phyloP scores from a whole-genome alignment of 2,797 vertebrate species.

The Scleropages formosus region DNA sequence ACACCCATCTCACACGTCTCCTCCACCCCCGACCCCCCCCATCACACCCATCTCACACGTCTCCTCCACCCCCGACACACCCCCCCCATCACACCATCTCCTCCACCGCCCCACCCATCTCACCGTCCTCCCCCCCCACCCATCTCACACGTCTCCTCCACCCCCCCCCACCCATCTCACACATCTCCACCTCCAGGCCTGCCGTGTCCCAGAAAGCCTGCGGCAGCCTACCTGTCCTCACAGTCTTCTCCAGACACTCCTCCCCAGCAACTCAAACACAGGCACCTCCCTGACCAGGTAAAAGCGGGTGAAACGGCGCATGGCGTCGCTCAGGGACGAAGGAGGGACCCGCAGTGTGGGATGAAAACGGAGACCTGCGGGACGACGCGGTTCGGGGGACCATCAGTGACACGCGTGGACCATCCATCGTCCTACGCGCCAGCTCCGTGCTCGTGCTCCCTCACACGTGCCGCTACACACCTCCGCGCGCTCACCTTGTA shows the following conservation, averaged over 20 bases:
- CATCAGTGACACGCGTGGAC: background rate
- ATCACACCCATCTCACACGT: too few relatives aligned
- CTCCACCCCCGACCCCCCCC: too few relatives aligned
- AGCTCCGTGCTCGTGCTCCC: too few relatives aligned
- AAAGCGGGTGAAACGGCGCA: constrained; percentile 71
- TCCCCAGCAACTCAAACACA: constrained; percentile 70
- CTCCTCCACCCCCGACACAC: too few relatives aligned
- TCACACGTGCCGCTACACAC: too few relatives aligned
- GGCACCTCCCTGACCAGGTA: constrained; percentile 77
- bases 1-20: too few relatives aligned
- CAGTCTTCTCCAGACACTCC: constrained; percentile 68
- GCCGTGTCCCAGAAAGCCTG: background rate
- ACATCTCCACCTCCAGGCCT: too few relatives aligned
- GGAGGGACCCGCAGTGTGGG: constrained; percentile 78
- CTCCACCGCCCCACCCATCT: too few relatives aligned
- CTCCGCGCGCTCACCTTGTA: constrained; percentile 70
- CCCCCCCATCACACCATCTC: too few relatives aligned
- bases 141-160: too few relatives aligned
- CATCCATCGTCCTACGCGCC: background rate
- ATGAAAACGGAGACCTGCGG: constrained; percentile 83
- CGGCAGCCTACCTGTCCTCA: constrained; percentile 72
- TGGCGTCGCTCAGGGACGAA: constrained; percentile 60
- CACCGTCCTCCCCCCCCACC: too few relatives aligned
- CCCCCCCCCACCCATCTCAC: too few relatives aligned
- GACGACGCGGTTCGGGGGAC: background rate